Base-by-base conservation (phyloP, 2,888 invertebrate species). In the Heteromurus nitidus region DNA sequence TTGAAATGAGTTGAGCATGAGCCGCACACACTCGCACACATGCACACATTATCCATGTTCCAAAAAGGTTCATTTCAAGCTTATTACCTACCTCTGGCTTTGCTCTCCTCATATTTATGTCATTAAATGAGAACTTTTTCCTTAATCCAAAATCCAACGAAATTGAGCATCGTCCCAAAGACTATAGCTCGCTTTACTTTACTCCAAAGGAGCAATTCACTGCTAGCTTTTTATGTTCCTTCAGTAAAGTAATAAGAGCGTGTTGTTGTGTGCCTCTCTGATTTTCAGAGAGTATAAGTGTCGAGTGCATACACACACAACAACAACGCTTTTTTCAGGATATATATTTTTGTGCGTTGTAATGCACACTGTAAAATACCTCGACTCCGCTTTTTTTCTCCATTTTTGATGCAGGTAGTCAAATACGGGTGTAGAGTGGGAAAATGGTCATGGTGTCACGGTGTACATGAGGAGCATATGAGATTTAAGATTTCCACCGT, bases 91-190 rank as follows among this genome's bases (percentile, higher is more conserved):
- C 50, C 55, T 1, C 13, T n/a, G 3, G 26, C 26, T n/a, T 13
- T 16, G 11, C 5, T 26, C 13, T 50, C 2, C 22, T 47, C 47
- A 47, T 18, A 53, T 53, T 53, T 53, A 22, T 53, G 53, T 53
- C 22, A 47, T 47, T 3, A 9, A 47, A 47, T 47, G 47, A 47
- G 47, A 47, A 47, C 47, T 47, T n/a, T 36, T 47, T 47, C 47
- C 47, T 47, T 47, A 47, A 47, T 47, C 47, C 47, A 47, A 47
- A 47, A 47, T 13, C n/a, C 47, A n/a, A n/a, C n/a, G n/a, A n/a
- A n/a, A n/a, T n/a, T n/a, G n/a, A n/a, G n/a, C n/a, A n/a, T n/a
- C n/a, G n/a, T n/a, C n/a, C n/a, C n/a, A n/a, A n/a, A n/a, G n/a
- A n/a, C n/a, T n/a, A n/a, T n/a, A n/a, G n/a, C n/a, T n/a, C n/a